Evolutionary conservation across 2,113 vertebrate genomes (phyloP).

Genomic region (Scatophagus argus): DNA sequence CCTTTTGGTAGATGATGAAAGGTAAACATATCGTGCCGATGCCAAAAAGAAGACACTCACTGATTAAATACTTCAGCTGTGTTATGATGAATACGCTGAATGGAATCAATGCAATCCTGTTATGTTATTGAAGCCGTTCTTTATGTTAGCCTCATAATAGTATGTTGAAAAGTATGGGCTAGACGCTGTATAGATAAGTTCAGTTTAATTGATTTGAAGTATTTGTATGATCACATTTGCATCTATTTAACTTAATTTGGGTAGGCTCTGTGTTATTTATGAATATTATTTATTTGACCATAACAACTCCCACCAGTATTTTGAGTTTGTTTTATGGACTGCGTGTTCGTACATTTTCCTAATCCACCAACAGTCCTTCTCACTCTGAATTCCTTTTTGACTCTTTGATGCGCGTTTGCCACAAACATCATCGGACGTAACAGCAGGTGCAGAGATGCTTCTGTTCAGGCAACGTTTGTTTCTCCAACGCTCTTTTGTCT

Average conservation of each 20-base stretch:
- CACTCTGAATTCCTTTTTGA: background rate
- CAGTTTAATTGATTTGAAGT: too few relatives aligned
- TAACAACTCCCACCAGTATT: background rate
- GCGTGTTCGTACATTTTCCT: background rate
- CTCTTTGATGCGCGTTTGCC: background rate
- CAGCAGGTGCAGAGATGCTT: constrained; percentile 25
- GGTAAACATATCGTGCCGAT: too few relatives aligned
- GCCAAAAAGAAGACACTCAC: background rate
- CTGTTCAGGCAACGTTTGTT: constrained; percentile 10
- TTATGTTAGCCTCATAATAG: too few relatives aligned
- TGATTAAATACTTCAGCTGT: too few relatives aligned
- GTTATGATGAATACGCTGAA: too few relatives aligned
- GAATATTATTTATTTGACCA: too few relatives aligned
- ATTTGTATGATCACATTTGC: background rate
- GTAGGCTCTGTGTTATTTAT: too few relatives aligned
- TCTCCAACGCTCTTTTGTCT: constrained; percentile 24
- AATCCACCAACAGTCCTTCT: background rate
- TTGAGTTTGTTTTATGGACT: background rate
- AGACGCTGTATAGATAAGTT: too few relatives aligned
- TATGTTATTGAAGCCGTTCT: too few relatives aligned
- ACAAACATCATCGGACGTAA: background rate
- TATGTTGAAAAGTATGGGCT: too few relatives aligned
- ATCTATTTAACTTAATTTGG: too few relatives aligned
- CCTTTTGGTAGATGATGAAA: background rate
- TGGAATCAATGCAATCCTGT: too few relatives aligned